Base-by-base conservation (phyloP, 1,140 invertebrate genomes). In the Hycleus phaleratus region DNA sequence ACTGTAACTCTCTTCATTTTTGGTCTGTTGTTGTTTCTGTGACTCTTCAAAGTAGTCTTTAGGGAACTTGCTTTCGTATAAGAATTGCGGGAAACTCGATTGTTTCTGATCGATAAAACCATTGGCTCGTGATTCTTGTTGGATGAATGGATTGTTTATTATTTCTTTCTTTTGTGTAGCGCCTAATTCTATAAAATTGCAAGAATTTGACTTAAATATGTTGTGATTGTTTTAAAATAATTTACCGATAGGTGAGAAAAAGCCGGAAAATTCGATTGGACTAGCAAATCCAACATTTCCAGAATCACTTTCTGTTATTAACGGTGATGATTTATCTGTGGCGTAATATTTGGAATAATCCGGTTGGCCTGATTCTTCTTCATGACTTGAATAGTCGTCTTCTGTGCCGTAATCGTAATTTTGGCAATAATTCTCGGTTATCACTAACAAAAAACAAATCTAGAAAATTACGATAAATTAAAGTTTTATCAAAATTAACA, bases 311-410 rank as follows among this genome's bases (percentile, higher is more conserved):
- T 40, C 38, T 49, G 47, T 38, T 24, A 44, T 32, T 26, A 53
- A 47, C n/a, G 58, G 58, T 40, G 48, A 52, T 46, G 58, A 63
- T 26, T 39, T 52, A 32, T 59, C 56, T 11, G 51, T 56, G 2
- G 56, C 38, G 48, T 65, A 65, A 51, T 66, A 66, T 58, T 66
- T 66, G 10, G 64, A 66, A 24, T 66, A 66, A 44, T 66, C 64
- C 38, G 62, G 56, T 4, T 47, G 63, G 38, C 54, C 53, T 9
- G 62, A 55, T 26, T 58, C 59, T 26, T 62, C 56, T n/a, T 51
- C 43, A 26, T 48, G 46, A 18, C 52, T 43, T 10, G 56, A 59
- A 46, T 58, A 56, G 43, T 59, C 58, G 10, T 49, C 50, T 49
- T 46, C 54, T 46, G 43, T 39, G 43, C 18, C 43, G 25, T 50